Percentiles rank a stretch among this genome's conserved stretches.
phyloP scores from a whole-genome alignment of 2,113 vertebrate genomes.

The Cromileptes altivelis region DNA sequence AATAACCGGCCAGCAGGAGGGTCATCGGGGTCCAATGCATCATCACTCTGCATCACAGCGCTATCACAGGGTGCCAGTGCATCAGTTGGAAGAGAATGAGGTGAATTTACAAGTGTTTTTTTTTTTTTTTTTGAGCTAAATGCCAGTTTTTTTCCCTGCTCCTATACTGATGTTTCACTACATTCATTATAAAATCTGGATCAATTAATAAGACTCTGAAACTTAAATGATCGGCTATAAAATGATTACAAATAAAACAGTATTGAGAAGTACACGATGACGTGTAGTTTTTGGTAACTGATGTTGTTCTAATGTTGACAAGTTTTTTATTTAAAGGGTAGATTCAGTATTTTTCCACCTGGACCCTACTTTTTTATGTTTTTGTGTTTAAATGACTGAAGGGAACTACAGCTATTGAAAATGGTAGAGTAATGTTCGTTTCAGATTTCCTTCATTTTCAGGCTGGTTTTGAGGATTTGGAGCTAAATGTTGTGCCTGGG shows the following conservation, averaged over 20 bases:
- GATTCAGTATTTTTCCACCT: no score
- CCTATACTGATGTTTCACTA: not conserved
- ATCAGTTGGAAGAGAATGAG: slow-evolving; percentile 15
- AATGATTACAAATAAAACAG: not conserved
- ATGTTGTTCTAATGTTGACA: no score
- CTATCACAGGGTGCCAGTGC: not conserved
- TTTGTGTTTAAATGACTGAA: no score
- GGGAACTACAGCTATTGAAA: no score
- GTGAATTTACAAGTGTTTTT: not conserved
- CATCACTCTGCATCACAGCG: slow-evolving; percentile 38
- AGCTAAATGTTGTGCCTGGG: no score
- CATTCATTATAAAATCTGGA: not conserved
- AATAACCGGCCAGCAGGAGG: slow-evolving; percentile 34
- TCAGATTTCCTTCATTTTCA: no score
- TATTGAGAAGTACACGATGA: not conserved
- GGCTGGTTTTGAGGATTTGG: no score
- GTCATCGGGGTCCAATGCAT: slow-evolving; percentile 36
- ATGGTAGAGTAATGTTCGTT: no score
- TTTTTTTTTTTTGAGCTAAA: not conserved
- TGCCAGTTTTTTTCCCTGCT: not conserved
- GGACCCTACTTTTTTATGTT: no score
- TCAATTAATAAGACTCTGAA: not conserved
- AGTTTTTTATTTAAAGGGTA: no score
- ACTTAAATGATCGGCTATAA: not conserved
- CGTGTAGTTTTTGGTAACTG: no score